phyloP scores from a whole-genome alignment of 2,797 vertebrate genomes.

The Cryptoblepharus egeriae region DNA sequence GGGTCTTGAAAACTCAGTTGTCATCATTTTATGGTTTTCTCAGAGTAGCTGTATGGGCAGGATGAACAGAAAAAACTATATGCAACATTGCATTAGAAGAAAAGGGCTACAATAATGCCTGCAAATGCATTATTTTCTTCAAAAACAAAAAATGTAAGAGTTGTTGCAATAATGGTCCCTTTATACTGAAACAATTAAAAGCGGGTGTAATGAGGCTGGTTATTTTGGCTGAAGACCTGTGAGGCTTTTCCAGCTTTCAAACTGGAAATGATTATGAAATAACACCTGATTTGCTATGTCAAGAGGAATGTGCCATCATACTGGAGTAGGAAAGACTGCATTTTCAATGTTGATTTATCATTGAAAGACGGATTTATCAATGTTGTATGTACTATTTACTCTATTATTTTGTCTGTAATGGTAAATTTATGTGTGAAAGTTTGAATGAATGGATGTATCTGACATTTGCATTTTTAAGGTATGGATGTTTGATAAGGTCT shows the following conservation, averaged over 20 bases:
- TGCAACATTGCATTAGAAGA: slow-evolving; percentile 69
- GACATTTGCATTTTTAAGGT: slow-evolving; percentile 77
- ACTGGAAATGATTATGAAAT: slow-evolving; percentile 39
- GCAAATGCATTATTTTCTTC: slow-evolving; percentile 71
- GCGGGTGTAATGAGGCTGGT: slow-evolving; percentile 78
- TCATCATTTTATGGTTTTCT: slow-evolving; percentile 68
- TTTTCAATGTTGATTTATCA: too few species aligned
- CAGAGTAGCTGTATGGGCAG: slow-evolving; percentile 64
- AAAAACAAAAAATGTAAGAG: slow-evolving; percentile 75
- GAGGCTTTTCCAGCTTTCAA: slow-evolving; percentile 62
- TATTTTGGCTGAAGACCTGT: slow-evolving; percentile 84
- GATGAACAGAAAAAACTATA: slow-evolving; percentile 60
- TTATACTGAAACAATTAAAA: slow-evolving; percentile 62
- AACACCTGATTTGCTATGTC: slow-evolving; percentile 40
- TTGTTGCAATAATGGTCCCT: slow-evolving; percentile 85
- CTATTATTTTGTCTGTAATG: slow-evolving; percentile 62
- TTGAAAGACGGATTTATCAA: slow-evolving; percentile 73
- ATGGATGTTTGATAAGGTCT: slow-evolving; percentile 81
- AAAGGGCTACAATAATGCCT: slow-evolving; percentile 81
- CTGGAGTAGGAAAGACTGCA: slow-evolving; percentile 60
- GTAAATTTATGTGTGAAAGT: slow-evolving; percentile 69
- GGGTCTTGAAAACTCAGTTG: slow-evolving; percentile 42
- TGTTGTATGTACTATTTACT: slow-evolving; percentile 64
- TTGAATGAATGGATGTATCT: slow-evolving; percentile 71
- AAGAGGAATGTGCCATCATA: slow-evolving; percentile 64